Evolutionary conservation across 2,113 vertebrate genomes (phyloP), one percentile per base, ranked within the genome.

Genomic region (Cyprinodon tularosa): DNA sequence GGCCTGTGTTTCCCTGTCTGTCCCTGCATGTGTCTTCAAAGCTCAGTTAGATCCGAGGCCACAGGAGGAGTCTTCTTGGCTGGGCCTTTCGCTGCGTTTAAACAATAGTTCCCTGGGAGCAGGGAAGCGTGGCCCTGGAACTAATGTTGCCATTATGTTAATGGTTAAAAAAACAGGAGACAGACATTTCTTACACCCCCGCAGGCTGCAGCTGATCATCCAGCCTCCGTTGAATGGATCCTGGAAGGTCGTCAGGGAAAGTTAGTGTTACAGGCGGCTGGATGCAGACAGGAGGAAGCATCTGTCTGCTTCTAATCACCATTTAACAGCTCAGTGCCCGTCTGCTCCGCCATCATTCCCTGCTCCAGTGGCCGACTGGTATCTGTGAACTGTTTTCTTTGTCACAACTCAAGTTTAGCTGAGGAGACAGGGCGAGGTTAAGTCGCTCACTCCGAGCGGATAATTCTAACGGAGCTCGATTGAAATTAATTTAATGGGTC

Each of bases 111-210:
- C 87, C 84, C 82, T 83, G 22, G 85, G 83, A 86, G 88, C 88
- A 75, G 82, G 72, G 73, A 83, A 91, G 87, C 85, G 36, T 89
- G 90, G 89, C 90, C 88, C 90, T 91, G 93, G 92, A 94, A 93
- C 90, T 93, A 93, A 94, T 93, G 91, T 88, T 89, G 82, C 86
- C 76, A 94, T 94, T 94, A 93, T 87, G 90, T 82, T 94, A 94
- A 95, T 94, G 86, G 90, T 84, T 92, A 83, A 84, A 94, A 94
- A 91, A 95, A 94, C 94, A 94, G 86, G 73, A 91, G 87, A 71
- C 79, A 40, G 70, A 72, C 88, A 90, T 93, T 88, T 91, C 89
- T 81, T 86, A 91, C 86, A 81, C 88, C 60, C 77, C 72, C 62
- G 66, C 57, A 17, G 84, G 81, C 82, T 84, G 77, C 83, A 70